Evolutionary conservation across 2,888 invertebrate species (phyloP), one percentile per base, ranked within the genome.

Genomic region (Oscheius sp.): DNA sequence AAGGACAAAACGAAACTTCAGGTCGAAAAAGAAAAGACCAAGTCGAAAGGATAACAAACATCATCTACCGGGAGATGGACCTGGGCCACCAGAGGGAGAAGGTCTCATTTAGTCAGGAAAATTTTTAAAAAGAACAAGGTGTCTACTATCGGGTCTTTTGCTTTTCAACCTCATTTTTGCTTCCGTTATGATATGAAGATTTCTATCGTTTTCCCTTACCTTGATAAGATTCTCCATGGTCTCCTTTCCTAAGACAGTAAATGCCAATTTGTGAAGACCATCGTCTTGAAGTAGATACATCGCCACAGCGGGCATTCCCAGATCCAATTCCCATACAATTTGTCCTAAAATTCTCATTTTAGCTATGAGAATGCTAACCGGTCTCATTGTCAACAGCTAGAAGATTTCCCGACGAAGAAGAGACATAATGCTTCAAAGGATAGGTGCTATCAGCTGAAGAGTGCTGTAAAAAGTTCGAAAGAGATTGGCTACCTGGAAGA

Each of bases 301-400:
- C 0, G 93, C 95, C 55, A 96, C 92, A 0, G 78, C 92, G 0
- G 96, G 96, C 39, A 72, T 71, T 65, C 91, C 91, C 42, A 94
- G 91, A 87, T 95, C 92, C 55, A 91, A 90, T 75, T 93, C 92
- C 96, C 96, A 97, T 25, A 93, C 88, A 58, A 94, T 89, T 72
- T 91, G 91, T 0, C 94, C 88, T 88, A 75, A n/a, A 72, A 53
- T 31, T n/a, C n/a, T n/a, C n/a, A n/a, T n/a, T n/a, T n/a, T n/a
- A n/a, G n/a, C n/a, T n/a, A n/a, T n/a, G n/a, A n/a, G n/a, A n/a
- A n/a, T 74, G 45, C 33, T 69, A 45, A 65, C 80, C 82, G 0
- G 74, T 77, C n/a, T 65, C 68, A 17, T 72, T 74, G 69, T 85
- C 83, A 20, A 84, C 75, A 10, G 84, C 80, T 12, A 86, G 45